A percentile compares a stretch with the other conserved stretches of the same genome.
Evolutionary conservation across 1,140 invertebrate genomes (phyloP).

Genomic region (Camponotus floridanus): DNA sequence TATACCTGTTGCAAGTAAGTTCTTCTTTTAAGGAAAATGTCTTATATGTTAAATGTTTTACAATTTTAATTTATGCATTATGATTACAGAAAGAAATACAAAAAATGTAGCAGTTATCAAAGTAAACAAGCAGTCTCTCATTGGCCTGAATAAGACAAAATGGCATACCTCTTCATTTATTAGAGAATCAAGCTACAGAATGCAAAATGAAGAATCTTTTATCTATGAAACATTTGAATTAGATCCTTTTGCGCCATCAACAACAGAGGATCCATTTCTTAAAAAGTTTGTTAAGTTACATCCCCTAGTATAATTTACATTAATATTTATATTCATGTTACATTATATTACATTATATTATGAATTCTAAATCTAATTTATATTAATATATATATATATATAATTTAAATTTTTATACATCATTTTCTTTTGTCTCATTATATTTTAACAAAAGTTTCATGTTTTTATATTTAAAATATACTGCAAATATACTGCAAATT

Average conservation of each 20-base stretch:
- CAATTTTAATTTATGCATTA: slow-evolving; percentile 48
- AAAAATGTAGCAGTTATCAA: slow-evolving; percentile 70
- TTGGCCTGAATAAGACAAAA: neutral
- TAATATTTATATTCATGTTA: neutral
- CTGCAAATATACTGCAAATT: neutral
- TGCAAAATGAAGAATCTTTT: slow-evolving; percentile 49
- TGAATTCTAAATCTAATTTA: neutral
- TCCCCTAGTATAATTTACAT: neutral
- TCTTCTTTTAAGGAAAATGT: neutral
- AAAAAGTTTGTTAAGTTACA: slow-evolving; percentile 66
- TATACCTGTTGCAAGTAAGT: slow-evolving; percentile 22
- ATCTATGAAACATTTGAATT: slow-evolving; percentile 78
- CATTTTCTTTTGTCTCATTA: neutral
- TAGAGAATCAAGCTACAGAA: slow-evolving; percentile 36
- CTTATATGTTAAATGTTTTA: slow-evolving; percentile 4
- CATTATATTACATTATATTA: slow-evolving; percentile 28
- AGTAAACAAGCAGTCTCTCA: slow-evolving; percentile 75
- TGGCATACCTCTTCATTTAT: neutral
- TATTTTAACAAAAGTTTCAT: neutral
- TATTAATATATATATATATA: neutral
- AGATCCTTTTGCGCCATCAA: slow-evolving; percentile 88
- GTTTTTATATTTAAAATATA: neutral
- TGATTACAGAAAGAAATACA: slow-evolving; percentile 62
- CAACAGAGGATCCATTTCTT: slow-evolving; percentile 89
- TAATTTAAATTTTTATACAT: neutral